Base-by-base conservation (phyloP, 2,113 vertebrate species). In the Sialia sialis region DNA sequence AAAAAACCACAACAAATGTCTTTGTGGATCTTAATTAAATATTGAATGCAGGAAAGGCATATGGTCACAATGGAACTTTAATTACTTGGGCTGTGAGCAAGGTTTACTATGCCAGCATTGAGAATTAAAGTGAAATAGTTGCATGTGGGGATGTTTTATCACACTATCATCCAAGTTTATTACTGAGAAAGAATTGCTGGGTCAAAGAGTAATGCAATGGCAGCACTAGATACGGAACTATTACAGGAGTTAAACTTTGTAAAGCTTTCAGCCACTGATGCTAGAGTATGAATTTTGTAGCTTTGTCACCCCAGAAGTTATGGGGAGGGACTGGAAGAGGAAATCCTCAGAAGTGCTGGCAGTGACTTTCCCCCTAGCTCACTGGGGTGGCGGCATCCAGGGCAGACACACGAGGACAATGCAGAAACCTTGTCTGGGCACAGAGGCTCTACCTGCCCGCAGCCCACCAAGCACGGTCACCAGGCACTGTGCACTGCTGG, bases 401-500 rank as follows among this genome's bases (percentile, higher is more conserved):
- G 2, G 26, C 34, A 4, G 51, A 34, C 34, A 32, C 30, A 22
- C 1, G 27, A 58, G 51, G 38, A 16, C 6, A 38, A 25, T 2
- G 17, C 27, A 85, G 69, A 60, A 43, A 11, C 16, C 22, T 11
- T 20, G 30, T 8, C 5, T 43, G 39, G 44, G 32, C 52, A 48
- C 30, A 58, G 51, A 1, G 3, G 60, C 56, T 74, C 60, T 46
- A 51, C 46, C 46, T 3, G 3, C 16, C 51, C 0, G 0, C 64
- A 84, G 38, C 26, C 0, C 9, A 19, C 12, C 15, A 16, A 62
- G 44, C 9, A 2, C 0, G 0, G 7, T 8, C 77, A 36, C 21
- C 34, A 41, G 56, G 15, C 26, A 25, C 0, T 8, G 21, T 0
- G 2, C 38, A 22, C 6, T 30, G 44, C 69, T 55, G 60, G 64